Percentiles rank a stretch among this genome's conserved stretches.
Conservation (phyloP, 2,888 invertebrate species). For the Cecidostiba fungosa region DNA sequence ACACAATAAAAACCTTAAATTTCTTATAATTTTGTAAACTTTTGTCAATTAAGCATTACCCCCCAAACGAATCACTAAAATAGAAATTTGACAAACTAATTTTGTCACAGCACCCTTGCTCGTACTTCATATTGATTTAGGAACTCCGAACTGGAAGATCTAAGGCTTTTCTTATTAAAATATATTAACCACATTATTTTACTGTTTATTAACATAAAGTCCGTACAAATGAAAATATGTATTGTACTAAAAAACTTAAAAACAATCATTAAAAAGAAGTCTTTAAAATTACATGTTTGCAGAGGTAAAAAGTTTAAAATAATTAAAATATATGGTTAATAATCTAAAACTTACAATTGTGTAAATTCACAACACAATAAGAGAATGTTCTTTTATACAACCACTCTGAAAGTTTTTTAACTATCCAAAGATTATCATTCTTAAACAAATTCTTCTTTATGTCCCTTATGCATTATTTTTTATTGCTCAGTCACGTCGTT, state of each 20-base stretch:
- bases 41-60: slow-evolving; percentile 4
- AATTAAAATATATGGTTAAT: slow-evolving; percentile 38
- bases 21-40: slow-evolving; percentile 18
- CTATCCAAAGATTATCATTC: neutral
- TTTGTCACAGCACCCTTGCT: slow-evolving; percentile 5
- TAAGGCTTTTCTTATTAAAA: slow-evolving; percentile 44
- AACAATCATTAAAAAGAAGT: slow-evolving; percentile 49
- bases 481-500: slow-evolving; percentile 46
- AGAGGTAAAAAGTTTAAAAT: slow-evolving; percentile 48
- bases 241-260: slow-evolving; percentile 22
- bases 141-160: slow-evolving; percentile 61
- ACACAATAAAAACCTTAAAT: neutral
- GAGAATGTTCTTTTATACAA: slow-evolving; percentile 41
- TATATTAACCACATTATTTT: slow-evolving; percentile 20
- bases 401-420: slow-evolving; percentile 33
- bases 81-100: slow-evolving; percentile 20
- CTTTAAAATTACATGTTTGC: slow-evolving; percentile 39
- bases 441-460: slow-evolving; percentile 18
- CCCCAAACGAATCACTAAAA: slow-evolving; percentile 18
- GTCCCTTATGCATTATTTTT: slow-evolving; percentile 23
- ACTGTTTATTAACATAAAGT: slow-evolving; percentile 27
- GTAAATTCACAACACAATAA: slow-evolving; percentile 31
- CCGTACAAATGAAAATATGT: slow-evolving; percentile 39
- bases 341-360: slow-evolving; percentile 37
- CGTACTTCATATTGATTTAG: slow-evolving; percentile 53